Conservation (phyloP, 2,113 vertebrate genomes). For the Zosterops borbonicus region DNA sequence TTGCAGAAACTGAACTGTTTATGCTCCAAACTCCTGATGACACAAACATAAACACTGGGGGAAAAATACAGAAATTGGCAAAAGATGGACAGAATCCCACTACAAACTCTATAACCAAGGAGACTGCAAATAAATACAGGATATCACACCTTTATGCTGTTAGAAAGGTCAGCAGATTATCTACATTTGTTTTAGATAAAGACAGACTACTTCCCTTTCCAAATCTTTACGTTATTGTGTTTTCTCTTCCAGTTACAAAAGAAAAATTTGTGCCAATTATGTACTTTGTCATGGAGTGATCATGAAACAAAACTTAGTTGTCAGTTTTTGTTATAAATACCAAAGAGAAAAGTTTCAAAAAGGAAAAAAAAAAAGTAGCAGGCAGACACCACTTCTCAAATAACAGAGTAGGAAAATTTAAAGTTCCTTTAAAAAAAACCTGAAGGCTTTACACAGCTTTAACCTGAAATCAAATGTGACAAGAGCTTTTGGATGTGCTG, state of each 20-base stretch:
- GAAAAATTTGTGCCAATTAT: not conserved
- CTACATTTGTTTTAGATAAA: conserved; percentile 1
- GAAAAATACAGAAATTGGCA: not conserved
- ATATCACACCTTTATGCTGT: not conserved
- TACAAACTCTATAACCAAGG: not conserved
- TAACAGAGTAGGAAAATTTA: not conserved
- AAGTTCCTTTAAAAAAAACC: not conserved
- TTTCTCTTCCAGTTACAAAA: not conserved
- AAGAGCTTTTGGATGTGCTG: not conserved
- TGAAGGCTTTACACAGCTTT: not conserved
- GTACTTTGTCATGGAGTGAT: not conserved
- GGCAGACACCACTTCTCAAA: not conserved
- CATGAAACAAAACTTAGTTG: not conserved
- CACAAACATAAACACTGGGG: not conserved
- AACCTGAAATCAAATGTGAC: not conserved
- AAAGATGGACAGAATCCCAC: not conserved
- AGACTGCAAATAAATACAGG: not conserved
- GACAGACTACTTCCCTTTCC: not conserved
- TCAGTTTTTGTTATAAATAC: not conserved
- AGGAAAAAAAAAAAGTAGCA: not conserved
- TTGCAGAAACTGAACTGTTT: not conserved
- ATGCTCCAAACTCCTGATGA: not conserved
- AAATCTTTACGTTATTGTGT: not conserved
- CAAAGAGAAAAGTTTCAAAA: not conserved
- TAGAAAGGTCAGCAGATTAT: conserved; percentile 3